Conservation (phyloP, 2,113 vertebrate genomes). For the Oncorhynchus masou region DNA sequence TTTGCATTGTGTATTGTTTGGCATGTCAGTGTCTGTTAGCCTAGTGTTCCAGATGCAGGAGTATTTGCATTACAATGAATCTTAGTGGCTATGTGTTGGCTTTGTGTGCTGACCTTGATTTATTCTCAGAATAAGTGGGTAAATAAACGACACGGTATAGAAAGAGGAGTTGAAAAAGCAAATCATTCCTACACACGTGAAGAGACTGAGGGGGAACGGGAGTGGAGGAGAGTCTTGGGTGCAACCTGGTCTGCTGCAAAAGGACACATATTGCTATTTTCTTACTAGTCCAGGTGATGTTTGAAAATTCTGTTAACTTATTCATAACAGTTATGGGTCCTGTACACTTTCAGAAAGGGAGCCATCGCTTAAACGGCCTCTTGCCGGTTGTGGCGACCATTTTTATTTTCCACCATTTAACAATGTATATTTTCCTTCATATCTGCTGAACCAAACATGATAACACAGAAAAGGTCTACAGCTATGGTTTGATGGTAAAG, state of each 20-base stretch:
- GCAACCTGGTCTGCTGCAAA: conserved; percentile 8
- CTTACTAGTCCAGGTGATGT: too few relatives aligned
- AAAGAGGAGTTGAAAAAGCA: conserved; percentile 24
- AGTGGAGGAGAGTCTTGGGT: conserved; percentile 12
- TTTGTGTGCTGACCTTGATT: conserved; percentile 73
- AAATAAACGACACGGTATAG: conserved; percentile 64
- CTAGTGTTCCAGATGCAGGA: conserved; percentile 29
- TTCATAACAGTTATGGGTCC: too few relatives aligned
- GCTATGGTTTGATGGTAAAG: too few relatives aligned
- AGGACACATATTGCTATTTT: neutral
- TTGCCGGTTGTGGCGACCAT: too few relatives aligned
- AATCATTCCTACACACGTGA: conserved; percentile 42
- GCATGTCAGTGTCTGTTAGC: conserved; percentile 72
- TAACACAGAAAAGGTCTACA: too few relatives aligned
- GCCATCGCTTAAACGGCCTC: too few relatives aligned
- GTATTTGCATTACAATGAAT: conserved; percentile 78
- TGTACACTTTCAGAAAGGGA: too few relatives aligned
- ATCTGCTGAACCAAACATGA: too few relatives aligned
- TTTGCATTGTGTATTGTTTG: conserved; percentile 37
- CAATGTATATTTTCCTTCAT: too few relatives aligned
- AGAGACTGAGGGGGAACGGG: conserved; percentile 37
- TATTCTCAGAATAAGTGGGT: conserved; percentile 66
- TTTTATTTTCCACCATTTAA: too few relatives aligned
- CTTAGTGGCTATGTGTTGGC: conserved; percentile 58
- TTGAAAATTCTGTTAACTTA: too few relatives aligned